Evolutionary conservation across 2,113 vertebrate genomes (phyloP).

Genomic region (Corynorhinus townsendii): DNA sequence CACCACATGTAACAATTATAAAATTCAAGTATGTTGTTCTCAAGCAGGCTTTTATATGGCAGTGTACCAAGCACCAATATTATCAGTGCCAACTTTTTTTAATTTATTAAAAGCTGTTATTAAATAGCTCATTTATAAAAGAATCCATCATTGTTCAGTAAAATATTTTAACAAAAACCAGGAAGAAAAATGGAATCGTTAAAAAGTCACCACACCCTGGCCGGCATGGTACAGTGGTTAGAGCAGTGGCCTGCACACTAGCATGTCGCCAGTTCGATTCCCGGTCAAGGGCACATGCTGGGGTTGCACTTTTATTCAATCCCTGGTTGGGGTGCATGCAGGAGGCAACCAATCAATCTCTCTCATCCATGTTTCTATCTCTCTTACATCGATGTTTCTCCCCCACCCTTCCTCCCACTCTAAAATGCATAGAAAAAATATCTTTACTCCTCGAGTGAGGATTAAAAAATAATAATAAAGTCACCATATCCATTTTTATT

Average conservation of each 20-base stretch:
- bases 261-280: too few relatives aligned
- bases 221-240: too few relatives aligned
- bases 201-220: background rate
- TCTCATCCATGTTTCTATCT: too few relatives aligned
- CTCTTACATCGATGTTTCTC: too few relatives aligned
- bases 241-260: too few relatives aligned
- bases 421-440: background rate
- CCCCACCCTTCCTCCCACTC: background rate
- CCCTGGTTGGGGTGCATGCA: too few relatives aligned
- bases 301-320: too few relatives aligned
- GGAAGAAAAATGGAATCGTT: slow-evolving; percentile 8
- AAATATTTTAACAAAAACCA: slow-evolving; percentile 43
- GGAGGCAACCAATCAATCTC: too few relatives aligned
- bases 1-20: background rate
- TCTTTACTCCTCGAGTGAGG: background rate
- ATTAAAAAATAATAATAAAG: background rate
- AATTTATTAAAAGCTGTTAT: background rate
- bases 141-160: background rate
- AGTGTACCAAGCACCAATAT: background rate
- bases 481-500: background rate
- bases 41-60: background rate
- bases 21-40: background rate
- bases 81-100: background rate
- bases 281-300: too few relatives aligned
- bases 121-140: background rate